Evolutionary conservation across 2,888 invertebrate genomes (phyloP).

Genomic region (Cactoblastis cactorum): DNA sequence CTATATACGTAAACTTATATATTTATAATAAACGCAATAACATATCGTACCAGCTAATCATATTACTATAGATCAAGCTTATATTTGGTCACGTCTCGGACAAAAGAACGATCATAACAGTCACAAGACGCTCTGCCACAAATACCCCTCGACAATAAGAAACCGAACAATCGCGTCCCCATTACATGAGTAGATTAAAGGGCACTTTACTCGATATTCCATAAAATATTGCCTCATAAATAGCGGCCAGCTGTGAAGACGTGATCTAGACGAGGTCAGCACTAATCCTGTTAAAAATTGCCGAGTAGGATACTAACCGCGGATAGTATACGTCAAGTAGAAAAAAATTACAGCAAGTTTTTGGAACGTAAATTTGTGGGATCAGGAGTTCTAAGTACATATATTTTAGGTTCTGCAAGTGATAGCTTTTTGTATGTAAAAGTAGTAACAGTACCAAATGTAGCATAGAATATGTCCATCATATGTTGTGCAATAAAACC

Average conservation of each 20-base stretch:
- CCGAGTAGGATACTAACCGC: conserved; percentile 74
- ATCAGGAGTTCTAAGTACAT: no score
- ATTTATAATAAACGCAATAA: no score
- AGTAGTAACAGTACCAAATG: no score
- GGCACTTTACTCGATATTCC: conserved; percentile 77
- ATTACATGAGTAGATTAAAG: conserved; percentile 78
- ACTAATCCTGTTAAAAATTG: conserved; percentile 78
- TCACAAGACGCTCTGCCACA: conserved; percentile 36
- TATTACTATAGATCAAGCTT: not conserved
- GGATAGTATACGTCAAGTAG: conserved; percentile 63
- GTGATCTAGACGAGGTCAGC: conserved; percentile 62
- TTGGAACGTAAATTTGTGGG: no score
- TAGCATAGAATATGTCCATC: no score
- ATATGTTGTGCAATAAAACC: no score
- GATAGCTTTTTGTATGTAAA: no score
- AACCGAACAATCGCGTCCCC: conserved; percentile 64
- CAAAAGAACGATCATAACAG: conserved; percentile 17
- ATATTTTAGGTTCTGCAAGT: no score
- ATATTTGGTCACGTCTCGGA: not conserved
- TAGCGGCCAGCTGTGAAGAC: conserved; percentile 67
- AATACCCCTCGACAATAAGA: conserved; percentile 50
- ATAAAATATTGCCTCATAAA: conserved; percentile 77
- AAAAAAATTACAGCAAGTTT: no score
- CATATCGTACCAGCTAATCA: no score
- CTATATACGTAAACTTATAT: no score